Conservation (phyloP, 2,888 invertebrate species). For the Dasysyrphus albostriatus region DNA sequence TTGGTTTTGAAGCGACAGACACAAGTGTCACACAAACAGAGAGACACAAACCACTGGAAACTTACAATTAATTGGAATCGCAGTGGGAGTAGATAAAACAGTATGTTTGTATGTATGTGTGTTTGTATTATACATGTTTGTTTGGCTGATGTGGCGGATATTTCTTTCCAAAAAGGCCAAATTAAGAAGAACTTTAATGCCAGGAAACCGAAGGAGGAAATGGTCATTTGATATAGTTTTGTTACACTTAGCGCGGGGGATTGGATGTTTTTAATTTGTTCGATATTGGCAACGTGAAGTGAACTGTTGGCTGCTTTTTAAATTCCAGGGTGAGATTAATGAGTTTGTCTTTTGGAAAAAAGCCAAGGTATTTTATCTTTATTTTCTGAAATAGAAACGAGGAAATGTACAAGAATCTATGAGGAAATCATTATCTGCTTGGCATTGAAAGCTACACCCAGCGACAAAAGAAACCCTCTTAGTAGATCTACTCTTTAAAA, state of each 20-base stretch:
- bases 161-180: constrained; percentile 30
- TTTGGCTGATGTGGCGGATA: constrained; percentile 1
- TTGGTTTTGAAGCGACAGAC: constrained; percentile 50
- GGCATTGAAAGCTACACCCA: background rate
- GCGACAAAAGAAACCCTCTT: no score
- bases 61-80: constrained; percentile 64
- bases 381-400: background rate
- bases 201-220: constrained; percentile 55
- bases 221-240: constrained; percentile 60
- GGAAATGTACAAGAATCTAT: background rate
- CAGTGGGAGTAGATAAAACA: background rate
- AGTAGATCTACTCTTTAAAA: no score
- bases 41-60: constrained; percentile 67
- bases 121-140: constrained; percentile 6
- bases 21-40: constrained; percentile 67
- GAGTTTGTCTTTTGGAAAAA: constrained; percentile 34
- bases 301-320: constrained; percentile 1
- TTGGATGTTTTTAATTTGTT: constrained; percentile 41
- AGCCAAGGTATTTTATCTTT: constrained; percentile 22
- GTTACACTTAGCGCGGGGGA: background rate
- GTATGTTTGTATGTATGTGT: background rate
- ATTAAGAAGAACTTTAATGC: constrained; percentile 39
- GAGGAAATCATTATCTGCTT: background rate
- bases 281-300: constrained; percentile 29
- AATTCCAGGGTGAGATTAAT: constrained; percentile 32